phyloP scores from a whole-genome alignment of 2,797 vertebrate genomes.

The Notoglanidium macrostoma region DNA sequence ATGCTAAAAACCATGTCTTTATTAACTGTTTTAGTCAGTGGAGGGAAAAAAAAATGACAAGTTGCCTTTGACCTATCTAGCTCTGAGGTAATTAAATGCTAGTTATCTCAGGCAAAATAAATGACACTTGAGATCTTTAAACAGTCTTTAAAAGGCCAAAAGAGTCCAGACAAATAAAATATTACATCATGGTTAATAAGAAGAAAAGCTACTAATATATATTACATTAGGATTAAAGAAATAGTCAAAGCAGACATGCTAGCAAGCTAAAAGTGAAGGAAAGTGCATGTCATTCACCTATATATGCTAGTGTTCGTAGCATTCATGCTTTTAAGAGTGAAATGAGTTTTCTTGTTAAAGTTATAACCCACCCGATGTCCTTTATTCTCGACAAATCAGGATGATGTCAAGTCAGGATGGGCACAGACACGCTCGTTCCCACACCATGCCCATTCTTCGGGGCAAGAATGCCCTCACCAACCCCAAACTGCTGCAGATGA shows the following conservation, averaged over 20 bases:
- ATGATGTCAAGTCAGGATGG: conserved; percentile 88
- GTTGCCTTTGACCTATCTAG: conserved; percentile 8
- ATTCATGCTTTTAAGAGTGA: background rate
- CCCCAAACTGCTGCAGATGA: conserved; percentile 94
- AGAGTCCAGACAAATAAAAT: background rate
- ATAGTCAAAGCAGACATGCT: background rate
- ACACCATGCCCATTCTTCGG: conserved; percentile 96
- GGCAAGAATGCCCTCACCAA: conserved; percentile 95
- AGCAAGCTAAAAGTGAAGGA: background rate
- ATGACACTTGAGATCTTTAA: background rate
- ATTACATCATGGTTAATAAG: background rate
- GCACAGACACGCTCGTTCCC: conserved; percentile 92
- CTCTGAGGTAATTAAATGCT: conserved; percentile 4
- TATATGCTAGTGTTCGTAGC: conserved; percentile 3
- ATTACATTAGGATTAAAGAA: background rate
- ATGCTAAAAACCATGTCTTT: conserved; percentile 21
- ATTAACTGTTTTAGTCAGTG: background rate
- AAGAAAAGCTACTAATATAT: background rate
- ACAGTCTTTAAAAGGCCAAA: background rate
- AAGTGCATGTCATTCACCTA: background rate
- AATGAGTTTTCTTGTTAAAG: background rate
- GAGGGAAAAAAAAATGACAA: background rate
- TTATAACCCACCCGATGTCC: background rate
- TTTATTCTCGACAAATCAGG: conserved; percentile 71
- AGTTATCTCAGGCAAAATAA: background rate